Conservation (phyloP, 2,888 invertebrate species). For the Megastigmus dorsalis region DNA sequence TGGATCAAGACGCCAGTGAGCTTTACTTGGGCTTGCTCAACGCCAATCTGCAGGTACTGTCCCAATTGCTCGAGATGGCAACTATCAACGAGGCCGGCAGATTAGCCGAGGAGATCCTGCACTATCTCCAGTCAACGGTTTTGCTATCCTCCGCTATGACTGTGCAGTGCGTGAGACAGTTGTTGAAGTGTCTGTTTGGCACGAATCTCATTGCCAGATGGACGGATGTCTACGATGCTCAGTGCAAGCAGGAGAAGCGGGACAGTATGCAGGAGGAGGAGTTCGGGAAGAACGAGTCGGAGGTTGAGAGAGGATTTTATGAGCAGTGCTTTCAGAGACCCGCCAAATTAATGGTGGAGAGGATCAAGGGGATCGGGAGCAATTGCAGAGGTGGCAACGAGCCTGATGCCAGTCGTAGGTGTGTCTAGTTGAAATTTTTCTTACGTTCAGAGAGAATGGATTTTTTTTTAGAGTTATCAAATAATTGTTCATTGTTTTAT, state of each 20-base stretch:
- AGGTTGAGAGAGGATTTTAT: slow-evolving; percentile 57
- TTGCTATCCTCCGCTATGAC: slow-evolving; percentile 82
- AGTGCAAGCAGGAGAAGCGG: slow-evolving; percentile 56
- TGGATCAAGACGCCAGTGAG: slow-evolving; percentile 85
- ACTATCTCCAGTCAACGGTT: slow-evolving; percentile 84
- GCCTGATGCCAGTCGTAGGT: slow-evolving; percentile 63
- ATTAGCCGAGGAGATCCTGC: slow-evolving; percentile 87
- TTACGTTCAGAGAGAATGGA: neutral
- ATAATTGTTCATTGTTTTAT: neutral
- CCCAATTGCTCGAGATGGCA: slow-evolving; percentile 82
- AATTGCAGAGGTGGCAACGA: slow-evolving; percentile 69
- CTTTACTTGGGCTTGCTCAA: slow-evolving; percentile 82
- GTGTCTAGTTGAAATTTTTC: too few relatives aligned
- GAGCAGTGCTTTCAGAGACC: slow-evolving; percentile 69
- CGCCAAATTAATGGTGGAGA: slow-evolving; percentile 66
- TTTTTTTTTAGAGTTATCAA: neutral
- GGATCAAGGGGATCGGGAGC: slow-evolving; percentile 67
- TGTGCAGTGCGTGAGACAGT: slow-evolving; percentile 85
- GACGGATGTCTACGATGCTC: slow-evolving; percentile 65
- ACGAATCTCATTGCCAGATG: slow-evolving; percentile 80
- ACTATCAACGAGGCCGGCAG: slow-evolving; percentile 83
- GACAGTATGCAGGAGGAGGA: slow-evolving; percentile 39
- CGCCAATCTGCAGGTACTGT: slow-evolving; percentile 78
- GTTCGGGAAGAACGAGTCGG: slow-evolving; percentile 57
- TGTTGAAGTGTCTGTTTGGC: slow-evolving; percentile 84